A percentile compares a stretch with the other conserved stretches of the same genome.
Conservation (phyloP, 2,797 vertebrate genomes). For the Podarcis lilfordi region DNA sequence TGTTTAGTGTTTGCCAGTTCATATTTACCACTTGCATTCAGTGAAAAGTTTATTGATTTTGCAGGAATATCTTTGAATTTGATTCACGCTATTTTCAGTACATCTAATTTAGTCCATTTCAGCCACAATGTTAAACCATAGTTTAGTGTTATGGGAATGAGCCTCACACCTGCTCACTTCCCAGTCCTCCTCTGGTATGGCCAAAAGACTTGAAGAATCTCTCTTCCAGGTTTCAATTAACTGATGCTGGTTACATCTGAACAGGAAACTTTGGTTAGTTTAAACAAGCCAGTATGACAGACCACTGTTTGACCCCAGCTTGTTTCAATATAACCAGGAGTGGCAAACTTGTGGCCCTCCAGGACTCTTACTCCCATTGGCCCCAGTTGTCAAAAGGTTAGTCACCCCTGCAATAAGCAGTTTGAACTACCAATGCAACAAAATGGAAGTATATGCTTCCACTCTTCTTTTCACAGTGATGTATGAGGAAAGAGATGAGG, state of each 20-base stretch:
- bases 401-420: not conserved
- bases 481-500: not conserved
- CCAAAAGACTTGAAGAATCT: not conserved
- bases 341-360: no score
- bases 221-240: not conserved
- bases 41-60: not conserved
- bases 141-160: not conserved
- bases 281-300: not conserved
- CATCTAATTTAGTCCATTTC: not conserved
- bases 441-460: not conserved
- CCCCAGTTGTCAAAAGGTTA: no score
- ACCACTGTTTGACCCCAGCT: no score
- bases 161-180: not conserved
- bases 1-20: constrained; percentile 19
- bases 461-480: not conserved
- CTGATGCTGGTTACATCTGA: not conserved
- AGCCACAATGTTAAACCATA: not conserved
- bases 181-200: not conserved
- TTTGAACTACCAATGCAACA: not conserved
- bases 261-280: not conserved
- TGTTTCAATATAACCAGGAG: not conserved
- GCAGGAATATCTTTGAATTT: not conserved
- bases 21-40: constrained; percentile 9
- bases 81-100: not conserved
- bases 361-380: no score